These are phyloP conservation scores for Pocillopora grandis DNA, from an alignment of 92 coral and sea anemone genomes.

Conservation along the genomic window DNA sequence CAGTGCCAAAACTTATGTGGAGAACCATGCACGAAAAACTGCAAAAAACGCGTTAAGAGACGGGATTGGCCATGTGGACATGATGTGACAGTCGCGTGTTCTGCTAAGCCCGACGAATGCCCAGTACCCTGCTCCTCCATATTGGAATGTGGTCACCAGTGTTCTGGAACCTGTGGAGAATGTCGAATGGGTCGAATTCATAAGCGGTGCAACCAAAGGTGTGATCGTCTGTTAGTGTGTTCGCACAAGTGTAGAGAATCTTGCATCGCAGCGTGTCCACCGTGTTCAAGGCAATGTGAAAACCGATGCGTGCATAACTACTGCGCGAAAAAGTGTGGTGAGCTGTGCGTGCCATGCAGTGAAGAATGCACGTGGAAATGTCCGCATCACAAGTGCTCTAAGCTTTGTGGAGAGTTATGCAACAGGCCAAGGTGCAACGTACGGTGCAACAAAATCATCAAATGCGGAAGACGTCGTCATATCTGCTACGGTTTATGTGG, in stretches of 20 bases:
- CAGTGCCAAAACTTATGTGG: conserved; percentile 60
- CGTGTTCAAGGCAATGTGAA: conserved; percentile 63
- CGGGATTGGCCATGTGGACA: conserved; percentile 66
- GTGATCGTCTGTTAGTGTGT: conserved; percentile 66
- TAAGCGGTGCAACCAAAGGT: conserved; percentile 49
- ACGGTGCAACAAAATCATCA: conserved; percentile 55
- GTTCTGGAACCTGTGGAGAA: conserved; percentile 62
- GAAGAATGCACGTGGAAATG: conserved; percentile 77
- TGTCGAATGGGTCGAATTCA: conserved; percentile 63
- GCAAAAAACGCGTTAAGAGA: conserved; percentile 48
- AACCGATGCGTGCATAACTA: conserved; percentile 60
- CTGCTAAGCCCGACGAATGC: conserved; percentile 41
- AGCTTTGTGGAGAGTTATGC: conserved; percentile 69
- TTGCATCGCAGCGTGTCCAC: conserved; percentile 71
- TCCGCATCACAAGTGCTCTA: conserved; percentile 65
- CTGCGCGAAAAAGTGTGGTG: conserved; percentile 61
- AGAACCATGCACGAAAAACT: conserved; percentile 42
- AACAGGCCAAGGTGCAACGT: conserved; percentile 75
- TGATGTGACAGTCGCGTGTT: conserved; percentile 42
- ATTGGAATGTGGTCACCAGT: conserved; percentile 70
- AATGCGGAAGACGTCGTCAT: conserved; percentile 42
- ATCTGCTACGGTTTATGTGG: conserved; percentile 73
- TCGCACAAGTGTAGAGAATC: conserved; percentile 63
- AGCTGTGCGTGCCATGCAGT: conserved; percentile 62
- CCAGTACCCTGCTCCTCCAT: conserved; percentile 45